Evolutionary conservation across 2,113 vertebrate species (phyloP).

Genomic region (Melanocharis versteri): DNA sequence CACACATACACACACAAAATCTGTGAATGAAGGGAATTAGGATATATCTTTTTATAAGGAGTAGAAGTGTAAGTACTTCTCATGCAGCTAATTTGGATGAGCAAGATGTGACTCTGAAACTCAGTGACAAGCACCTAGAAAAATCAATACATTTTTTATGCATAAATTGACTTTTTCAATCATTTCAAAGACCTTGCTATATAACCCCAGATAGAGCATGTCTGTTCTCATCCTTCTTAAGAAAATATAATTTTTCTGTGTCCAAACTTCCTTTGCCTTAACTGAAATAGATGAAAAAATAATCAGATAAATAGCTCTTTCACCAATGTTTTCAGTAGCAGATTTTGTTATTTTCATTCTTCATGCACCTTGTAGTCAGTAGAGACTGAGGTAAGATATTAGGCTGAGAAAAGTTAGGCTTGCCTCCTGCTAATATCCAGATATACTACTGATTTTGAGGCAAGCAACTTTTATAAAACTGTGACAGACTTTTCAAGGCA

Average conservation of each 20-base stretch:
- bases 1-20: not conserved
- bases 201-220: not conserved
- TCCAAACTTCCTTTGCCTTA: not conserved
- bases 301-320: not conserved
- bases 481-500: not conserved
- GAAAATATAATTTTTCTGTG: not conserved
- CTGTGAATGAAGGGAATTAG: not conserved
- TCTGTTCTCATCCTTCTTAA: not conserved
- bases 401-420: not conserved
- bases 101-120: not conserved
- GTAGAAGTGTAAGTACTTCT: not conserved
- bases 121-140: not conserved
- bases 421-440: not conserved
- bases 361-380: not conserved
- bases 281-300: not conserved
- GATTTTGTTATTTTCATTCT: not conserved
- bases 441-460: not conserved
- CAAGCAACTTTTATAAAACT: not conserved
- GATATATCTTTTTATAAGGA: not conserved
- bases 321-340: not conserved
- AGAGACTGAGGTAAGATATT: not conserved
- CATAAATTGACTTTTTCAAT: not conserved
- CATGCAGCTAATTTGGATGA: not conserved
- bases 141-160: not conserved
- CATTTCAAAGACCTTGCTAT: not conserved